Evolutionary conservation across 2,797 vertebrate genomes (phyloP), one percentile per base, ranked within the genome.

Genomic region (Hippoglossus hippoglossus): DNA sequence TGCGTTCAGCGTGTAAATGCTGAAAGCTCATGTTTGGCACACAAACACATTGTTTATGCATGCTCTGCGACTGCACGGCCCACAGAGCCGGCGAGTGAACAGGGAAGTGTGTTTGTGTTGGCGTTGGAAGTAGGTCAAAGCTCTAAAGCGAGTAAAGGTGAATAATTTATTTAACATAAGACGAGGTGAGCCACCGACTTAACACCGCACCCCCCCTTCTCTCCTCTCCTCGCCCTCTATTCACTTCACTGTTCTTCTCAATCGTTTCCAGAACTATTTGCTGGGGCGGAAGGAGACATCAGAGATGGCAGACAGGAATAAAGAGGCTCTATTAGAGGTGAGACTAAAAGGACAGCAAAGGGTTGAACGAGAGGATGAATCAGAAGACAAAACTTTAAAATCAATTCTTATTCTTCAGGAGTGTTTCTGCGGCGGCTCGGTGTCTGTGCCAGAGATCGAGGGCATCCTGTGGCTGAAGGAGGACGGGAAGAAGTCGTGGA

Each of bases 401-500:
- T 25, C 0, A 1, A 5, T 21, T 7, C 50, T 47, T 49, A 9
- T 21, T 10, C 1, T 18, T 52, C 83, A 99, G 98, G 98, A 99
- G 89, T 99, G 97, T 91, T 99, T 99, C 90, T 97, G 97, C 74
- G 97, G 98, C 60, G 97, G 96, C 84, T 96, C 97, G 9, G 96
- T 99, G 79, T 98, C 97, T 0, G 97, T 99, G 54, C 98, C 98
- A 61, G 98, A 99, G 94, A 98, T 99, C 62, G 98, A 99, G 79
- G 98, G 98, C 11, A 88, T 98, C 64, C 90, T 99, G 79, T 99
- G 97, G 97, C 93, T 99, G 77, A 99, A 99, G 88, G 98, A 99
- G 60, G 98, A 99, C 39, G 98, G 98, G 65, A 99, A 98, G 84
- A 99, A 99, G 90, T 99, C 98, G 5, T 99, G 98, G 98, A 99